phyloP scores from a whole-genome alignment of 2,888 invertebrate genomes.

The Drosophila cracens region DNA sequence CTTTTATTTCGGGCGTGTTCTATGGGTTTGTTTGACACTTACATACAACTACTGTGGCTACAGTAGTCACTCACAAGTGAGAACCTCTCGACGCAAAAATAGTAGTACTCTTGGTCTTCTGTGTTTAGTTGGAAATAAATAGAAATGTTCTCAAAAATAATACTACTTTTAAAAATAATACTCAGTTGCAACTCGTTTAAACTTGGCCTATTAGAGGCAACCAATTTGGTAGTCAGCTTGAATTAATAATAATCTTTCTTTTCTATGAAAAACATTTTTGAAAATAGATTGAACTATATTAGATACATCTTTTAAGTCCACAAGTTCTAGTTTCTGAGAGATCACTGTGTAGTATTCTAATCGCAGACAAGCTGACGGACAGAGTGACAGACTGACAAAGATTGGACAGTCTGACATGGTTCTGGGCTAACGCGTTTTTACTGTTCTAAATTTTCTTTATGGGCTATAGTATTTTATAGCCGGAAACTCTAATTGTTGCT shows the following conservation, averaged over 20 bases:
- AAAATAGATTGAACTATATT: background rate
- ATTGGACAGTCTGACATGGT: conserved; percentile 53
- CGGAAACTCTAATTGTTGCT: conserved; percentile 76
- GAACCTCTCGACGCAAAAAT: background rate
- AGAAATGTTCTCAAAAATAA: background rate
- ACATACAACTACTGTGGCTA: background rate
- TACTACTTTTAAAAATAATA: background rate
- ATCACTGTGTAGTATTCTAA: conserved; percentile 1
- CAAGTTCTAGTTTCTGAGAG: background rate
- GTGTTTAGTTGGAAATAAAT: background rate
- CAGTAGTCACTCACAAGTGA: background rate
- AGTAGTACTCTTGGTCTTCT: too few relatives aligned
- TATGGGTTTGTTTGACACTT: conserved; percentile 35
- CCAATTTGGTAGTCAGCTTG: background rate
- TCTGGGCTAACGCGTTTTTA: conserved; percentile 73
- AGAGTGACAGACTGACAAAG: conserved; percentile 14
- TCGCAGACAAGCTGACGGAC: conserved; percentile 26
- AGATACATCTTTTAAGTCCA: background rate
- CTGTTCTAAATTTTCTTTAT: conserved; percentile 31
- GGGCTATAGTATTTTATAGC: conserved; percentile 60
- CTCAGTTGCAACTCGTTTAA: background rate
- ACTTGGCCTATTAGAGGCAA: background rate
- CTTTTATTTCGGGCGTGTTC: conserved; percentile 34
- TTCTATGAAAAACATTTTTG: background rate
- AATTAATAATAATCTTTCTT: background rate